Evolutionary conservation across 1,140 invertebrate genomes (phyloP).

Genomic region (Pseudomyrmex concolor): DNA sequence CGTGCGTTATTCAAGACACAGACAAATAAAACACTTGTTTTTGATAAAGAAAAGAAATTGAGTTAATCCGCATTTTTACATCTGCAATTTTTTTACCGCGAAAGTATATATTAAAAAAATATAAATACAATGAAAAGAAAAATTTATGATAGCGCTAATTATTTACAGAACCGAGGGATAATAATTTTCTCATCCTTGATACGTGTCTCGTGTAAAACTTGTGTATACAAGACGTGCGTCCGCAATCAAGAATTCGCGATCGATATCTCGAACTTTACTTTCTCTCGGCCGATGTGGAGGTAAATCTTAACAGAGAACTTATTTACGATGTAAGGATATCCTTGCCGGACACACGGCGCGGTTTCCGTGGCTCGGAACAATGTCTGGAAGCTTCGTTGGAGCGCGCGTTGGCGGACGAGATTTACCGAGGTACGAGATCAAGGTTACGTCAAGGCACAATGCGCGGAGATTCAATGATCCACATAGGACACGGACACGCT

Average conservation of each 20-base stretch:
- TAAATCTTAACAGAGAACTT: constrained; percentile 35
- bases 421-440: constrained; percentile 54
- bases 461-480: constrained; percentile 48
- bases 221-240: background rate
- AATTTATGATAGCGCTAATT: background rate
- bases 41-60: background rate
- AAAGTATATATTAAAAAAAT: no score
- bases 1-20: background rate
- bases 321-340: constrained; percentile 25
- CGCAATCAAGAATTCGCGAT: background rate
- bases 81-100: no score
- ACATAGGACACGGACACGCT: constrained; percentile 26
- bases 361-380: constrained; percentile 50
- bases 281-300: background rate
- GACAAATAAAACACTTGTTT: background rate
- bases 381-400: background rate
- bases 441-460: constrained; percentile 63
- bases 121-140: no score
- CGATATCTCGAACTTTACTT: background rate
- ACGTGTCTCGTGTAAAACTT: no score
- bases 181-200: background rate
- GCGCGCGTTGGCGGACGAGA: constrained; percentile 42
- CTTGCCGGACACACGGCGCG: constrained; percentile 2
- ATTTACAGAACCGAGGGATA: constrained; percentile 1
- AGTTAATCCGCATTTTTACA: no score